phyloP scores from a whole-genome alignment of 2,888 invertebrate species.

The Phytoseiulus persimilis region DNA sequence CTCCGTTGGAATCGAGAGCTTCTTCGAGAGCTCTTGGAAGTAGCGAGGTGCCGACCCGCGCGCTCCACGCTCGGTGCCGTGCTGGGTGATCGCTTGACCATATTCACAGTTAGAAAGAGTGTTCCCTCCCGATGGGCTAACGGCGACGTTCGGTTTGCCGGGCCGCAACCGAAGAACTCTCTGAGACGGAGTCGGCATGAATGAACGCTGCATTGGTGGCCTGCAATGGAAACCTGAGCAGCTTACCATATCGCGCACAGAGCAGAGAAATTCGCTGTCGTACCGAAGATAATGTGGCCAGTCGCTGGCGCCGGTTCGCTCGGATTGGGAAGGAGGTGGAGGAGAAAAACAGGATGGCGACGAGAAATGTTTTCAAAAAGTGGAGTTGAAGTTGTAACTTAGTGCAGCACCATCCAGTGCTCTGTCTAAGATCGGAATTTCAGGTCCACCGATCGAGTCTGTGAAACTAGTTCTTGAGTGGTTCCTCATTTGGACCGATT shows the following conservation, averaged over 20 bases:
- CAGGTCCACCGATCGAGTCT: too few species aligned
- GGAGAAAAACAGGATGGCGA: neutral
- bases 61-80: neutral
- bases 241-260: slow-evolving; percentile 5
- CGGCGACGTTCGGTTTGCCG: neutral
- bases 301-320: neutral
- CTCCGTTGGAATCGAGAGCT: too few species aligned
- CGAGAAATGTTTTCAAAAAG: neutral
- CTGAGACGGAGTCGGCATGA: neutral
- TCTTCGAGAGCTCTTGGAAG: too few species aligned
- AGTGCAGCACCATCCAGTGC: neutral
- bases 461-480: neutral
- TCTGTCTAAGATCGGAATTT: neutral
- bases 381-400: neutral
- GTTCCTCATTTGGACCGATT: neutral
- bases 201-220: neutral
- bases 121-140: neutral
- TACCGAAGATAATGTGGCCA: neutral
- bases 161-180: neutral
- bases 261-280: neutral
- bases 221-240: neutral
- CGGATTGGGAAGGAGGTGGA: neutral
- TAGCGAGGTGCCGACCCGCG: too few species aligned
- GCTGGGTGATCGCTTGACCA: neutral
- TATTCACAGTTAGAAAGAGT: neutral